Evolutionary conservation across 2,888 invertebrate genomes (phyloP).

Genomic region (Pediacus dermestoides): DNA sequence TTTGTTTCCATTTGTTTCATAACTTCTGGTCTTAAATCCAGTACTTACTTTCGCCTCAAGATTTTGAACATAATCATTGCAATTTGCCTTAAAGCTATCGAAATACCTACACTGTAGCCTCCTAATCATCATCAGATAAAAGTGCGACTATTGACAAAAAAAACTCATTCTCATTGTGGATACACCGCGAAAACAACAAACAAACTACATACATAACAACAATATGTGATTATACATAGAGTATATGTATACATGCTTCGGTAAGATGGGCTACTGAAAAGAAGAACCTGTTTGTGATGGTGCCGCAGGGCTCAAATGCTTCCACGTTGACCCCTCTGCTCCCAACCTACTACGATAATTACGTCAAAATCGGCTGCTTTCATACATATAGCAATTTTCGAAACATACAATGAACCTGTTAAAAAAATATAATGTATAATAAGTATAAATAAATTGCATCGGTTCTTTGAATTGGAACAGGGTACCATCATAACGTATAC

Average conservation of each 20-base stretch:
- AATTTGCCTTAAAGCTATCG: too few species aligned
- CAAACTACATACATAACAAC: too few species aligned
- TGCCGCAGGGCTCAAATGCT: constrained; percentile 27
- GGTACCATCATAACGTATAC: constrained; percentile 7
- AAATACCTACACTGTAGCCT: too few species aligned
- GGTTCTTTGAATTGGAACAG: constrained; percentile 8
- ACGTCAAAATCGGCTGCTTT: constrained; percentile 33
- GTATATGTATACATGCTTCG: constrained; percentile 11
- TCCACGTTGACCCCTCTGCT: constrained; percentile 34
- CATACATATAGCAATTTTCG: constrained; percentile 24
- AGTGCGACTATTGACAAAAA: too few species aligned
- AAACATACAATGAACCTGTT: constrained; percentile 13
- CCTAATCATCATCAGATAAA: too few species aligned
- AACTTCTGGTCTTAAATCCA: too few species aligned
- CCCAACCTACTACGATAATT: constrained; percentile 32
- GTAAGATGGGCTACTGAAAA: constrained; percentile 14
- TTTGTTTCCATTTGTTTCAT: too few species aligned
- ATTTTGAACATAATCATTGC: too few species aligned
- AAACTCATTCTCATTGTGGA: too few species aligned
- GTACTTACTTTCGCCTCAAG: too few species aligned
- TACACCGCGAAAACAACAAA: too few species aligned
- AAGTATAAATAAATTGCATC: constrained; percentile 13
- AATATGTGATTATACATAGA: constrained; percentile 6
- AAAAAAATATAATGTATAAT: constrained; percentile 12
- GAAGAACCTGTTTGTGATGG: constrained; percentile 11